These are phyloP conservation scores for Steatornis caripensis DNA, from an alignment of 2,113 vertebrate genomes.

Conservation along the genomic window DNA sequence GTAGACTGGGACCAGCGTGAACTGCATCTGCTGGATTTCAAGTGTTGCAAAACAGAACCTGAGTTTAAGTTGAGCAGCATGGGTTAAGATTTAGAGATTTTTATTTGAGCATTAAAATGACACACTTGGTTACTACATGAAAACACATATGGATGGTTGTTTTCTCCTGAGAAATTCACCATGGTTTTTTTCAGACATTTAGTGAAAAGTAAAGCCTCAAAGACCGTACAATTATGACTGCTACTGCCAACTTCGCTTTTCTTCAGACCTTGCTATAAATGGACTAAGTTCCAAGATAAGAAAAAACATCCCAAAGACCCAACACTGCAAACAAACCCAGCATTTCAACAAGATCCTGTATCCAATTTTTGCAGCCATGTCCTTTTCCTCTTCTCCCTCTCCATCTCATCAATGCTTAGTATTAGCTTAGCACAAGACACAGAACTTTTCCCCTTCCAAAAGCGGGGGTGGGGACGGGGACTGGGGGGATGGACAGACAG, in stretches of 20 bases:
- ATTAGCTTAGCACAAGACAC: not conserved
- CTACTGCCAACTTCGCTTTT: not conserved
- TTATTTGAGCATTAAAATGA: not conserved
- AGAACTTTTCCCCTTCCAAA: not conserved
- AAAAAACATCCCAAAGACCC: not conserved
- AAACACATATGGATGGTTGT: not conserved
- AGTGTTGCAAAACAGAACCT: not conserved
- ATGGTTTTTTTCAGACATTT: not conserved
- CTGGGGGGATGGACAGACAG: too few relatives aligned
- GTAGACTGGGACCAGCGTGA: not conserved
- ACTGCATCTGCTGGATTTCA: not conserved
- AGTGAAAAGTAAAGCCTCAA: not conserved
- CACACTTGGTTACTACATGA: not conserved
- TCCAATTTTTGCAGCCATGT: not conserved
- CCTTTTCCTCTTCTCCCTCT: not conserved
- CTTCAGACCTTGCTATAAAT: not conserved
- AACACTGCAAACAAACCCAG: not conserved
- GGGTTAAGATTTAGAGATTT: not conserved
- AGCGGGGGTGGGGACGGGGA: too few relatives aligned
- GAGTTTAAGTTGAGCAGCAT: not conserved
- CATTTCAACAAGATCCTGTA: not conserved
- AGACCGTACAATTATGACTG: not conserved
- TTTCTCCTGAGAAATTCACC: not conserved
- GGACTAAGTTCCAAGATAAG: not conserved
- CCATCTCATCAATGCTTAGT: not conserved